Evolutionary conservation across 2,797 vertebrate species (phyloP), one percentile per base, ranked within the genome.

Genomic region (Melanotaenia pygmaea): DNA sequence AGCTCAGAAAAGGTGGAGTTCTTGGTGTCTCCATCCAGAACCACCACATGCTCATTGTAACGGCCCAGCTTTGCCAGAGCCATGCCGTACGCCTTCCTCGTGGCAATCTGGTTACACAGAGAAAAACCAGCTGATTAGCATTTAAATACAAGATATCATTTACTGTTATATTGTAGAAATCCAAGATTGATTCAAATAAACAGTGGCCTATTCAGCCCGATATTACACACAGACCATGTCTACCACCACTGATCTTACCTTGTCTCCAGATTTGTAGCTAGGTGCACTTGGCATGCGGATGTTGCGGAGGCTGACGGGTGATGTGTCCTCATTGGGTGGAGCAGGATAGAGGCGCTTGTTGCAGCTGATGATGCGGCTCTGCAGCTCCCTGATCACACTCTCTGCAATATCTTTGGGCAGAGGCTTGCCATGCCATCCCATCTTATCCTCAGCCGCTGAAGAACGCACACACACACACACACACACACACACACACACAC

Each of bases 381-480:
- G 93, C 78, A 99, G 94, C 84, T 98, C 97, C 75, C 95, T 95
- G 88, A 98, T 92, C 45, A 96, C 83, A 10, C 94, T 91, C 1
- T 99, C 97, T 0, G 96, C 96, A 95, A 97, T 94, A 79, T 98
- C 97, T 89, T 97, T 96, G 1, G 97, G 94, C 76, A 99, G 94
- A 4, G 96, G 94, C 76, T 98, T 99, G 18, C 96, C 97, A 2
- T 99, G 97, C 97, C 97, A 99, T 70, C 94, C 95, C 89, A 97
- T 96, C 89, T 98, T 98, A 79, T 99, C 97, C 92, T 98, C 97
- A 54, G 96, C 88, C 76, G 89, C 97, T 98, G 76, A 59, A 62
- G 78, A 0, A 76, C 30, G 76, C 20, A 77, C 2, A 60, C 37
- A 77, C 32, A 34, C 1, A 58, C 65, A 22, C 22, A 53, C 51